Evolutionary conservation across 2,797 vertebrate genomes (phyloP), one percentile per base, ranked within the genome.

Genomic region (Ciconia nigra): DNA sequence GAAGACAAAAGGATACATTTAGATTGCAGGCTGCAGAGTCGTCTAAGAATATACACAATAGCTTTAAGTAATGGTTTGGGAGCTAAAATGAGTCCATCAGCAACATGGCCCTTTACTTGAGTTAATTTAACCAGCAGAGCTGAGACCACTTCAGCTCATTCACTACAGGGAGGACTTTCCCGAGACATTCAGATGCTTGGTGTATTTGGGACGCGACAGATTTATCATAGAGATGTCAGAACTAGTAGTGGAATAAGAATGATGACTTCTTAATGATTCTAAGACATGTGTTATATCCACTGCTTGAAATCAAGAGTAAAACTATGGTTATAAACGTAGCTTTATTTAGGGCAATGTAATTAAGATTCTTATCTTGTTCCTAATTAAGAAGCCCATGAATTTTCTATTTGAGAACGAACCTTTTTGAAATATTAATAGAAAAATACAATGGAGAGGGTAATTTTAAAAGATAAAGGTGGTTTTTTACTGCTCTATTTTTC

Each of bases 261-360:
- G 9, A 58, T 55, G 49, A 57, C 22, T 86, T 81, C n/a, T 77
- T 52, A 77, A 59, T 1, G 7, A 66, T 73, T 87, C 51, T 77
- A 46, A 58, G 59, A 8, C 24, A 62, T 28, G 3, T 35, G 11
- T 79, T 84, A 49, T 13, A 90, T 15, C 35, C 42, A 51, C 33
- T 84, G 29, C 80, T 81, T 87, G 62, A 79, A 95, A 46, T 51
- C 52, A 87, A 54, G 57, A 66, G 9, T 62, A 79, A 46, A 95
- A 55, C 29, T 47, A 37, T 31, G 28, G 20, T 37, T 70, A 47
- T 66, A 90, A 84, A 89, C 17, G 61, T 71, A 74, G 33, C 18
- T 89, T 92, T 70, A 41, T 35, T 90, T 90, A 90, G 58, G 31
- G 54, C 33, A 79, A 70, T 87, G 89, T 93, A 94, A 84, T 92